Evolutionary conservation across 2,888 invertebrate species (phyloP).

Genomic region (Apomyelois bistriatella): DNA sequence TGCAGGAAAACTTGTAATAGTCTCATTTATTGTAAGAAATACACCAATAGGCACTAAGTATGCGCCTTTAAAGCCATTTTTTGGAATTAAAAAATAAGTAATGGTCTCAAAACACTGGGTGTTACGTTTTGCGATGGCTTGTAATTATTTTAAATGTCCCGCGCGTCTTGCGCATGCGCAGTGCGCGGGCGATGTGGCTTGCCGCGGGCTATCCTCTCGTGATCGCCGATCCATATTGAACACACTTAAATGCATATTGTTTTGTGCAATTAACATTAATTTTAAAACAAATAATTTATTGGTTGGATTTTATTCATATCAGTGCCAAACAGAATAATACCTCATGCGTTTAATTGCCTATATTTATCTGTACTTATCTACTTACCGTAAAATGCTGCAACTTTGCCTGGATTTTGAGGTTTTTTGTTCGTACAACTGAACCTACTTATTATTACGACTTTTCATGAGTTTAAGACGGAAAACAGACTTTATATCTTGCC

Average conservation of each 20-base stretch:
- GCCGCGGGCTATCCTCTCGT: constrained; percentile 61
- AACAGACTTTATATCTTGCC: too few species aligned
- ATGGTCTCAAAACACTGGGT: constrained; percentile 78
- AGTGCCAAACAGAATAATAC: neutral
- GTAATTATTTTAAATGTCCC: constrained; percentile 81
- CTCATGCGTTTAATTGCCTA: too few species aligned
- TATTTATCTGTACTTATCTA: too few species aligned
- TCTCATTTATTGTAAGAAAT: constrained; percentile 57
- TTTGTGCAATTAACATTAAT: constrained; percentile 11
- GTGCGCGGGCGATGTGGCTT: constrained; percentile 26
- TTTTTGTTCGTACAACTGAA: too few species aligned
- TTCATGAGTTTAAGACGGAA: too few species aligned
- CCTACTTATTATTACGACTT: too few species aligned
- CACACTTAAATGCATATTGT: constrained; percentile 22
- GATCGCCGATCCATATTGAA: constrained; percentile 72
- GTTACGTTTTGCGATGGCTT: constrained; percentile 76
- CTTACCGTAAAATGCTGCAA: too few species aligned
- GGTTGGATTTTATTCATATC: neutral
- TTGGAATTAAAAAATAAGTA: constrained; percentile 77
- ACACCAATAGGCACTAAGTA: constrained; percentile 64
- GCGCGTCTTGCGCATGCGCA: constrained; percentile 64
- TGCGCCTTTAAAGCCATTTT: constrained; percentile 65
- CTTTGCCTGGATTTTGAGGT: too few species aligned
- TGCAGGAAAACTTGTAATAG: constrained; percentile 50
- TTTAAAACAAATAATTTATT: constrained; percentile 4